Base-by-base conservation (phyloP, 2,888 invertebrate species). In the Aplocera efformata region DNA sequence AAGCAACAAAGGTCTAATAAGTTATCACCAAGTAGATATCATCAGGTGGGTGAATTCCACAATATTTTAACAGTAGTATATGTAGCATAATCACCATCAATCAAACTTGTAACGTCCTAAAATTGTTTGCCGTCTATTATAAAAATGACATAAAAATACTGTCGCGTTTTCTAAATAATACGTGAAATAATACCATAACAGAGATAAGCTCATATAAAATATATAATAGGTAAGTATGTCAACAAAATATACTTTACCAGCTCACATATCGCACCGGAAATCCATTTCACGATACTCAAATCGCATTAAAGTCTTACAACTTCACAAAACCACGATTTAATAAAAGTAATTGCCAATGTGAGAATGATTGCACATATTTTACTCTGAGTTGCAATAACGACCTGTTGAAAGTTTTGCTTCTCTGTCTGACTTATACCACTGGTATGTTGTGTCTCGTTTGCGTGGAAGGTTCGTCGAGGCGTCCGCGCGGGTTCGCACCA, bases 361-460 rank as follows among this genome's bases (percentile, higher is more conserved):
- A 63, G 68, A 81, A 81, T 76, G 74, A 81, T 79, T 74, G 69
- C 74, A 76, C 74, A 63, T 66, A 74, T 81, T 80, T 84, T 76
- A 82, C 74, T 75, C 62, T 70, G 66, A 76, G 76, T 78, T 76
- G 79, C 79, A 79, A 78, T 83, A 84, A 82, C 81, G 85, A 86
- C 86, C 86, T 86, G 86, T 85, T 86, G 86, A 85, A 80, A 81
- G 47, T 63, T 65, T 58, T 63, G 67, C 63, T 71, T 85, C 83
- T 67, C 71, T 65, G 63, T 85, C 80, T 74, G 53, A 47, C 77
- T 51, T 54, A 45, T 48, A 37, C 50, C 44, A 52, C 48, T 47
- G 53, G 70, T 77, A 74, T 75, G 32, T 40, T 70, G 62, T 62
- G 71, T 83, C 79, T 68, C 76, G 66, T 59, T 79, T 65, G 56